phyloP scores from a whole-genome alignment of 2,888 invertebrate species.

The Imbricaverruca yamaguchii region DNA sequence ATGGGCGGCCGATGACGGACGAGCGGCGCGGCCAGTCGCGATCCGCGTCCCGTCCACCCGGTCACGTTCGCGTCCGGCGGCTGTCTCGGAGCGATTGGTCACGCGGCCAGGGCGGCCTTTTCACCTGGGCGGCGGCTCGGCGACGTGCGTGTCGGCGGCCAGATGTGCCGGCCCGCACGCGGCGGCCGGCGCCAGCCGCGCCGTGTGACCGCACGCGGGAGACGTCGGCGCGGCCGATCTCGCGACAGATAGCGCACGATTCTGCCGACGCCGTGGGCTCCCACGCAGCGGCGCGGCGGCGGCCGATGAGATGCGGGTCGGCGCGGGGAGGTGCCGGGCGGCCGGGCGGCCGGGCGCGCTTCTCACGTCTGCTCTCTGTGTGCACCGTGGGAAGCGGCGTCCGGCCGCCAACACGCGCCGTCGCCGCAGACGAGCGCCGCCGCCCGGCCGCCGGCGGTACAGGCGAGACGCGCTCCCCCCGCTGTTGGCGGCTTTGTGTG shows the following conservation, averaged over 20 bases:
- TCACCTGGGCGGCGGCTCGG: neutral
- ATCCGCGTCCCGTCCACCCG: neutral
- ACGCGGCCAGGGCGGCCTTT: neutral
- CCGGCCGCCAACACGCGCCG: no score
- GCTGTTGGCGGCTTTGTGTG: neutral
- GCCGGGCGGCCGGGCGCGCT: no score
- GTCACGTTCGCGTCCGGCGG: neutral
- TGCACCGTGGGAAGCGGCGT: no score
- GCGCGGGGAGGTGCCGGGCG: no score
- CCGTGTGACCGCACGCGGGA: no score
- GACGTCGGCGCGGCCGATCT: no score
- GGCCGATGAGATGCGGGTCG: no score
- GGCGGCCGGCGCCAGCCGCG: neutral
- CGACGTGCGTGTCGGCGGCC: neutral
- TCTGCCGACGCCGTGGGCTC: no score
- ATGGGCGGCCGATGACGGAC: neutral
- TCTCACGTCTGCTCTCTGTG: no score
- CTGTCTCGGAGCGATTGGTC: neutral
- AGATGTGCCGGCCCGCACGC: neutral
- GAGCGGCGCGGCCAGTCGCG: neutral
- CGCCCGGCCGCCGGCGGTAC: neutral
- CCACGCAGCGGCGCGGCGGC: no score
- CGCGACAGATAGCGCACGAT: no score
- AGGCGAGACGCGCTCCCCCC: neutral
- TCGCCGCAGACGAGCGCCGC: no score